Percentiles rank a stretch among this genome's conserved stretches.
Evolutionary conservation across 2,797 vertebrate species (phyloP).

Genomic region (Propithecus perrieri): DNA sequence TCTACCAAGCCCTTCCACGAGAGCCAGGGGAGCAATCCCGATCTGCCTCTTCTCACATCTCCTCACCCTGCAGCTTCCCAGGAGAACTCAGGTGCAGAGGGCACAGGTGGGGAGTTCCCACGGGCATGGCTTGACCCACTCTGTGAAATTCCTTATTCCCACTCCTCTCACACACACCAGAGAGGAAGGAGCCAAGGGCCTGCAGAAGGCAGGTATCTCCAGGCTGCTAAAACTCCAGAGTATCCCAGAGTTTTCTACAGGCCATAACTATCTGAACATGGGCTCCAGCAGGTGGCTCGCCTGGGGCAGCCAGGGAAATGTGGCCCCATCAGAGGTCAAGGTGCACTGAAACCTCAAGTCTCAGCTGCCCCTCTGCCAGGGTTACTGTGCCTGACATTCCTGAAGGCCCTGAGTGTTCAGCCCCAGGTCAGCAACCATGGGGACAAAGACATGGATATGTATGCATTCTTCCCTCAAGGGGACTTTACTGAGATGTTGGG

Average conservation of each 20-base stretch:
- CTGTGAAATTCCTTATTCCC: not conserved
- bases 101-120: not conserved
- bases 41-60: not conserved
- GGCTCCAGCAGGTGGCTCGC: not conserved
- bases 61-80: not conserved
- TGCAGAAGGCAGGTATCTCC: not conserved
- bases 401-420: not conserved
- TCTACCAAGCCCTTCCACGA: not conserved
- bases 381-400: not conserved
- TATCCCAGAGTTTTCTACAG: not conserved
- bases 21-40: not conserved
- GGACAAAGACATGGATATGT: not conserved
- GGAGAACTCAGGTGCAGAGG: not conserved
- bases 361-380: not conserved
- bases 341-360: not conserved
- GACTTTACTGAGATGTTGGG: not conserved
- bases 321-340: not conserved
- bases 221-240: not conserved
- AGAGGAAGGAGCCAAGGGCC: not conserved
- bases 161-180: not conserved
- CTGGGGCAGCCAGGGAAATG: not conserved
- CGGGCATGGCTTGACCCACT: not conserved
- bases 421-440: not conserved
- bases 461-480: not conserved
- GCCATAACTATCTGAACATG: not conserved